Conservation (phyloP, 2,113 vertebrate species). For the Paratilapia polleni region DNA sequence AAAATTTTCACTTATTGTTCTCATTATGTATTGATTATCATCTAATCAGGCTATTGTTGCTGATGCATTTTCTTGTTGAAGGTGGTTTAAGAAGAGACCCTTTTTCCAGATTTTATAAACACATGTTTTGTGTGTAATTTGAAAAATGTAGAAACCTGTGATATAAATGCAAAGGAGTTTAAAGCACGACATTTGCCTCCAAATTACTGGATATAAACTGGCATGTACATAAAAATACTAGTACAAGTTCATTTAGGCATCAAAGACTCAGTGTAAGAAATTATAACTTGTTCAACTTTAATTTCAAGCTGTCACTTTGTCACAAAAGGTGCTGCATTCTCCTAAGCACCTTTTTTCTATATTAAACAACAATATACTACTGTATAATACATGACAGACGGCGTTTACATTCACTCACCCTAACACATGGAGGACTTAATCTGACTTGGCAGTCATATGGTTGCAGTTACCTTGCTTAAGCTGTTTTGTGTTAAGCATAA, state of each 20-base stretch:
- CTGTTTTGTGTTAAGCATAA: conserved; percentile 51
- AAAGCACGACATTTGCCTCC: not conserved
- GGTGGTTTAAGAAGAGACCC: not conserved
- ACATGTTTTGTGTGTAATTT: not conserved
- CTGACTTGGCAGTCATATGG: conserved; percentile 33
- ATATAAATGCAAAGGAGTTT: not conserved
- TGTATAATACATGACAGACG: not conserved
- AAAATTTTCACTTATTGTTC: not conserved
- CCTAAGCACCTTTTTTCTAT: not conserved
- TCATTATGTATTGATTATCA: not conserved
- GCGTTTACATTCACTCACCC: not conserved
- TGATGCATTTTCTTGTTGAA: not conserved
- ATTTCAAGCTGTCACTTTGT: not conserved
- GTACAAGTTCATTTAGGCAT: not conserved
- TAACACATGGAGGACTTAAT: not conserved
- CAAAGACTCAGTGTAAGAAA: not conserved
- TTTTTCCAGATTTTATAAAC: not conserved
- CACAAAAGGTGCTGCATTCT: not conserved
- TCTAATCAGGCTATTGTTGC: not conserved
- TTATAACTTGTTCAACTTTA: not conserved
- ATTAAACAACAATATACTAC: not conserved
- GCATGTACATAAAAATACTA: not conserved
- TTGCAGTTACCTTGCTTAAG: conserved; percentile 46
- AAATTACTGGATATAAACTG: not conserved
- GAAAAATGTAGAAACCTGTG: not conserved